phyloP scores from a whole-genome alignment of 2,113 vertebrate genomes.

The Platysternon megacephalum region DNA sequence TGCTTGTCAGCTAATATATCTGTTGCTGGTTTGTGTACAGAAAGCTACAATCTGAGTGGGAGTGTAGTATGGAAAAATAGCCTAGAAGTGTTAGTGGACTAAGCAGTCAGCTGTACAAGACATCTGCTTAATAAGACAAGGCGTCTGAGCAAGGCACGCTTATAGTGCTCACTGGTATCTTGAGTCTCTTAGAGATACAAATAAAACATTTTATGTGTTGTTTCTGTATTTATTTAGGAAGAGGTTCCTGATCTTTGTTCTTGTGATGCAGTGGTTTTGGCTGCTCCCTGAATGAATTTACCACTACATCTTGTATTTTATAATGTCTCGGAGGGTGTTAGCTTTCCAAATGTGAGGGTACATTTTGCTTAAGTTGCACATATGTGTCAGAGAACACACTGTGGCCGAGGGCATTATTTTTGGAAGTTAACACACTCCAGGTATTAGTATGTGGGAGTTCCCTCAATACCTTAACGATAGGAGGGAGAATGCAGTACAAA shows the following conservation, averaged over 20 bases:
- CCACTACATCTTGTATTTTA: not conserved
- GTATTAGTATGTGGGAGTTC: no score
- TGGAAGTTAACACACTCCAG: not conserved
- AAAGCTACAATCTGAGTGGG: not conserved
- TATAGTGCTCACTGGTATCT: not conserved
- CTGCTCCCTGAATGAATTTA: not conserved
- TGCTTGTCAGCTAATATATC: not conserved
- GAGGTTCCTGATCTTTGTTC: not conserved
- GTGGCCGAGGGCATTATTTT: not conserved
- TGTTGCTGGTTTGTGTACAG: not conserved
- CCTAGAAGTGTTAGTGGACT: not conserved
- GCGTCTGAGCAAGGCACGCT: not conserved
- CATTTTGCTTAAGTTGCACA: not conserved
- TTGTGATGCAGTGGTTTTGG: not conserved
- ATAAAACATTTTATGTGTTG: not conserved
- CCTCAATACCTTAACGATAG: no score
- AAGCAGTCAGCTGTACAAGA: not conserved
- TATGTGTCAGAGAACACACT: fast-evolving
- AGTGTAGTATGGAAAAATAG: not conserved
- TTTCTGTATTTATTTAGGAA: not conserved
- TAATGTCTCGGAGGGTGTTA: not conserved
- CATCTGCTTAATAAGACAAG: not conserved
- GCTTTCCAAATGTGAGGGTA: fast-evolving
- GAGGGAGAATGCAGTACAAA: no score
- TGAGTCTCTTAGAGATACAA: not conserved